Evolutionary conservation across 2,113 vertebrate species (phyloP).

Genomic region (Colinus virginianus): DNA sequence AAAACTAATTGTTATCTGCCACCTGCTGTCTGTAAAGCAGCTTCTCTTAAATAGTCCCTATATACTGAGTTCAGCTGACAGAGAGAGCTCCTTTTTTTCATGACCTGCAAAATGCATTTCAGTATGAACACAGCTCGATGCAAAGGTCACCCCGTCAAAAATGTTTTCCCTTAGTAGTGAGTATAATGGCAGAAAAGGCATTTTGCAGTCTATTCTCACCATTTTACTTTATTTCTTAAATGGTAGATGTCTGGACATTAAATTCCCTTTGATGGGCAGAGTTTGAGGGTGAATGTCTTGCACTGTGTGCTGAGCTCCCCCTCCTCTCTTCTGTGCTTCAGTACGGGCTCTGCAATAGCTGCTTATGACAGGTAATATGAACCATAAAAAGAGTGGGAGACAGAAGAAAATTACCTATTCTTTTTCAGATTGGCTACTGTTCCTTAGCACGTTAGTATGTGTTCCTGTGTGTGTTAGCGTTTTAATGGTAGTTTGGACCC

Average conservation of each 20-base stretch:
- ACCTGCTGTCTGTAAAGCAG: slow-evolving; percentile 55
- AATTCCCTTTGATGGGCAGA: slow-evolving; percentile 61
- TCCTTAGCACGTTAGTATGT: neutral
- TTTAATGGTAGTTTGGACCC: neutral
- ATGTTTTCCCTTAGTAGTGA: slow-evolving; percentile 56
- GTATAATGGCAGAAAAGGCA: slow-evolving; percentile 26
- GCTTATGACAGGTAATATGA: slow-evolving; percentile 20
- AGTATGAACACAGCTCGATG: slow-evolving; percentile 19
- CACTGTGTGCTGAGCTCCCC: neutral
- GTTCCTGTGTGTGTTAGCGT: neutral
- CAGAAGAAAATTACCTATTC: slow-evolving; percentile 31
- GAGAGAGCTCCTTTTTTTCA: slow-evolving; percentile 41
- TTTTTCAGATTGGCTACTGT: neutral
- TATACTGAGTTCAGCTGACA: slow-evolving; percentile 48
- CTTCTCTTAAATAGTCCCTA: slow-evolving; percentile 53
- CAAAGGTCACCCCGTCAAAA: slow-evolving; percentile 75
- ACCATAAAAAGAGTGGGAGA: neutral
- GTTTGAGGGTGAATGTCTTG: neutral
- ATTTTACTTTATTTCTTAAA: slow-evolving; percentile 62
- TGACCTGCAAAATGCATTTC: slow-evolving; percentile 59
- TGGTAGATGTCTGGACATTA: slow-evolving; percentile 65
- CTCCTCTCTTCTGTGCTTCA: neutral
- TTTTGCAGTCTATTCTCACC: slow-evolving; percentile 34
- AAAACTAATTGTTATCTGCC: slow-evolving; percentile 56
- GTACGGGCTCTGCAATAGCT: neutral